Conservation (phyloP, 2,113 vertebrate species). For the Suricata suricatta region DNA sequence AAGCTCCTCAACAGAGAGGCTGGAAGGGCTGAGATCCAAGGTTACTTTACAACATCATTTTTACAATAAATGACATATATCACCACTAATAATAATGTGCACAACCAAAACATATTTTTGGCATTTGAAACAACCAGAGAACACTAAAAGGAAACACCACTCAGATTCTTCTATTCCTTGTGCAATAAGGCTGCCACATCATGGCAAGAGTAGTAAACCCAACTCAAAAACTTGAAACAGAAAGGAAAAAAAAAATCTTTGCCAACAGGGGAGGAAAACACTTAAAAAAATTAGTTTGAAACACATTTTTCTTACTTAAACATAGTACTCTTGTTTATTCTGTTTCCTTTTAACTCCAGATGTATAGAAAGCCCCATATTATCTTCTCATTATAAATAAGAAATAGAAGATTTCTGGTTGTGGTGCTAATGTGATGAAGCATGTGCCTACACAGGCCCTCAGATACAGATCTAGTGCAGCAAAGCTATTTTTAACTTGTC, state of each 20-base stretch:
- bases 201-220: background rate
- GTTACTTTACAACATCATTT: background rate
- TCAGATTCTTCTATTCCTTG: background rate
- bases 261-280: background rate
- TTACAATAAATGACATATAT: background rate
- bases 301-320: conserved; percentile 40
- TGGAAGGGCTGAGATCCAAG: background rate
- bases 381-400: conserved; percentile 2
- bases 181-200: background rate
- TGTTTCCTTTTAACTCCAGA: conserved; percentile 56
- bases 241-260: background rate
- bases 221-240: background rate
- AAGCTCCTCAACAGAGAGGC: background rate
- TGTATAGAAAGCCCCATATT: conserved; percentile 2
- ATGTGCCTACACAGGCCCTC: background rate
- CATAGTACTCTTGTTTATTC: background rate
- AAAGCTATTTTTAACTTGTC: background rate
- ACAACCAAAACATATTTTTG: background rate
- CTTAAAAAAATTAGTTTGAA: conserved; percentile 26
- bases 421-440: background rate
- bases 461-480: background rate
- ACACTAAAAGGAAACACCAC: background rate
- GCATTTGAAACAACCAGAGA: background rate
- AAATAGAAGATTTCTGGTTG: background rate
- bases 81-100: background rate